Base-by-base conservation (phyloP, 2,113 vertebrate species). In the Pomatostomus ruficeps region DNA sequence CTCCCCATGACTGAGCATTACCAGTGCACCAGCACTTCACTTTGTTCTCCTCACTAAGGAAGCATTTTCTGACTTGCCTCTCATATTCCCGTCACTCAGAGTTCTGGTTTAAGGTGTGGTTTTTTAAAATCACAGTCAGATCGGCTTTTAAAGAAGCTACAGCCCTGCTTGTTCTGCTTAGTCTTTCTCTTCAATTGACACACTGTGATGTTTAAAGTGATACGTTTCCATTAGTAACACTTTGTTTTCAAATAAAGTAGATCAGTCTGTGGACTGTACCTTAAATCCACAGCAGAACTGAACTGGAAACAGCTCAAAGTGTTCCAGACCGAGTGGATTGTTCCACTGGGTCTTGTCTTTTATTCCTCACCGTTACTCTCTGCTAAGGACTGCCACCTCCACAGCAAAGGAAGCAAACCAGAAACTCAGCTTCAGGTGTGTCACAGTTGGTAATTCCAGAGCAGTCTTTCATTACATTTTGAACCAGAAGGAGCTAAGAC, bases 291-390 rank as follows among this genome's bases (percentile, higher is more conserved):
- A 85, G 36, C 19, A 45, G 59, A 75, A 33, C 14, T 73, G 33
- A 85, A 73, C 23, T 72, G 21, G 36, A 59, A 79, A n/a, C 12
- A 83, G 42, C 23, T 33, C 36, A 31, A 85, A 35, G 23, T 35
- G 18, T 8, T 68, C 1, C 0, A 79, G 63, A 80, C 11, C 0
- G 0, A 58, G 10, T 36, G 26, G 49, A 49, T 5, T 54, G 29
- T 18, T 26, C 19, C 21, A 66, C 14, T 28, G 8, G 5, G 17
- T 70, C 25, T 46, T 36, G 66, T 48, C 10, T 24, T 74, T 45
- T 36, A 9, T 2, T 49, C 25, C 63, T 70, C 36, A 26, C 15
- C 42, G 18, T 42, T 35, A 40, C 7, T 51, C 59, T 70, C 51
- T 25, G 29, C 33, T 70, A 62, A 58, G 31, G 33, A 80, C 2